Base-by-base conservation (phyloP, 2,797 vertebrate genomes). In the Gymnoscopelus microlampas region DNA sequence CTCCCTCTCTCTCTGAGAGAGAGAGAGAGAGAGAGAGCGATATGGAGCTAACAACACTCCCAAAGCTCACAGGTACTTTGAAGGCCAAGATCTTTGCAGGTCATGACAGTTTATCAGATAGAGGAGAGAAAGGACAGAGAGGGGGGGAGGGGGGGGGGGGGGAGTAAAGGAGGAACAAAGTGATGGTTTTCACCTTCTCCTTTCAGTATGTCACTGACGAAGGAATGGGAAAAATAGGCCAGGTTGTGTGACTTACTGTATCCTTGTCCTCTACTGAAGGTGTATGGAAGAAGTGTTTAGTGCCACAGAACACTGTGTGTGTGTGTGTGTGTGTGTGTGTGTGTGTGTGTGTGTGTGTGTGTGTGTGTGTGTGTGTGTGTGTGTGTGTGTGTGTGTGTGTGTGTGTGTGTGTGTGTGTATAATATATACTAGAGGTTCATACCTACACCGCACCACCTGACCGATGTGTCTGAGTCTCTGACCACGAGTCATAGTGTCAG, bases 11-110 rank as follows among this genome's bases (percentile, higher is more conserved):
- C n/a, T n/a, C n/a, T n/a, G 19, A 19, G 26, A 29, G 26, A 29
- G 26, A 29, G 32, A 35, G 32, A 35, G 32, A 35, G 32, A 3
- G 9, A 10, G 55, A 29, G 44, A 23, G 44, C 5, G 35, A 61
- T 68, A 79, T 56, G 54, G 13, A 50, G 15, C 56, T 68, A 70
- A 79, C n/a, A 26, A 69, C 35, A 8, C 65, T 73, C 26, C 57
- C 14, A 67, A 76, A 66, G 26, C 76, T 35, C 73, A 62, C 0
- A 10, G 67, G 78, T 66, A n/a, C 65, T 63, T 51, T 80, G 60
- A 82, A 84, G 78, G 83, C 86, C 85, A 78, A 66, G 76, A 65
- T 73, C 64, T 76, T 72, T 76, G 66, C 65, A 69, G 39, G 5
- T 15, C 9, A 2, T 53, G 48, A 63, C 63, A 71, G 70, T 78